Base-by-base conservation (phyloP, 2,113 vertebrate genomes). In the Passer montanus region DNA sequence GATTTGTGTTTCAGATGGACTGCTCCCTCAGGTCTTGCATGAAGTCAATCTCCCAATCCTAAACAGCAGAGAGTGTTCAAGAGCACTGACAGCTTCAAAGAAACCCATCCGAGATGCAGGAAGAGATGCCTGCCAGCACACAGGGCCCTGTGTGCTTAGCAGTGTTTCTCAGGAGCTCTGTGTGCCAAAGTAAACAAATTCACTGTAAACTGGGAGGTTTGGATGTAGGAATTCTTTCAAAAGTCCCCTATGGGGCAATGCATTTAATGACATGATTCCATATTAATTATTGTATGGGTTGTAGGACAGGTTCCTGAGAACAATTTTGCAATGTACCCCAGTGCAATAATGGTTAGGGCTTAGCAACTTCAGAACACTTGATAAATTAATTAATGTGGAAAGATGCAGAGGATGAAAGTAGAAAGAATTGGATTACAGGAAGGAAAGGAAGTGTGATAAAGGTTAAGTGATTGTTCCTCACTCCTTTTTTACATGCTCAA, bases 1-100 rank as follows among this genome's bases (percentile, higher is more conserved):
- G 30, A 19, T 85, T 30, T 52, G 72, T 69, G 52, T 90, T 97
- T 74, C 70, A 99, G 99, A 97, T 60, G 99, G 99, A 13, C 52
- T 50, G 26, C 85, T 98, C 33, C 92, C 99, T 44, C 87, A 81
- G 21, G 95, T 98, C 17, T 96, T 98, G 35, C 96, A 98, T 74
- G 98, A 99, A 94, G 99, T 99, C 37, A 86, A 90, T 41, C 85
- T 99, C 53, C 98, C 99, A n/a, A 95, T 99, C 77, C 94, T 99
- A 52, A 97, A 97, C 26, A 92, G 94, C 33, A 91, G 94, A 17
- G 97, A 96, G 47, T 99, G 99, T 94, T 96, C 95, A 55, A 33
- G 95, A 44, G 97, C 97, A n/a, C 97, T 99, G 35, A 87, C 97
- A 76, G 97, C 96, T 22, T 83, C 99, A 41, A 97, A 92, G 89